Evolutionary conservation across 2,888 invertebrate genomes (phyloP).

Genomic region (Anthophora plumipes): DNA sequence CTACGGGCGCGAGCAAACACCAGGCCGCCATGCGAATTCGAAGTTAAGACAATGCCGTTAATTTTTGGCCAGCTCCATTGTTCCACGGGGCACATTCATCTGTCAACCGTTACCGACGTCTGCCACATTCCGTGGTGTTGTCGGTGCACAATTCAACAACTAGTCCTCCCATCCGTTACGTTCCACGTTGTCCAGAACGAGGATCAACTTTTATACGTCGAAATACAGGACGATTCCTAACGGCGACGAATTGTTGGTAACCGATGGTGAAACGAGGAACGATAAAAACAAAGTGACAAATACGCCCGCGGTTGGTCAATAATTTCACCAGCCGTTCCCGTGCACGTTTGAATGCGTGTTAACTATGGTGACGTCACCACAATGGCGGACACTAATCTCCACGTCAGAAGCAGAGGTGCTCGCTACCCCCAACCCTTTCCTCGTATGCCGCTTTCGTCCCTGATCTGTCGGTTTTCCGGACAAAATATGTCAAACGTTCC

Average conservation of each 20-base stretch:
- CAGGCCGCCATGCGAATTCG: conserved; percentile 74
- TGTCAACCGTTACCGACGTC: conserved; percentile 80
- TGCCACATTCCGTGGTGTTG: conserved; percentile 59
- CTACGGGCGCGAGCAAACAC: conserved; percentile 68
- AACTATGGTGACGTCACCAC: conserved; percentile 84
- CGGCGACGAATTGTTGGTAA: not conserved
- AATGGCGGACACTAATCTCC: conserved; percentile 85
- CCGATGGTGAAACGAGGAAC: not conserved
- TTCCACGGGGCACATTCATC: conserved; percentile 82
- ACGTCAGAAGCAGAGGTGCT: conserved; percentile 84
- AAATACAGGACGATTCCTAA: not conserved
- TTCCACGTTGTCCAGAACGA: conserved; percentile 2
- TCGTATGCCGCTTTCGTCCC: conserved; percentile 73
- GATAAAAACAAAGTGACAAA: not conserved
- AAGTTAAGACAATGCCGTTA: conserved; percentile 84
- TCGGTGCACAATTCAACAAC: conserved; percentile 41
- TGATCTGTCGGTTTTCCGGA: conserved; percentile 83
- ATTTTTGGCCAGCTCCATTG: conserved; percentile 84
- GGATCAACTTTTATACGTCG: not conserved
- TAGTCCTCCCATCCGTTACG: conserved; percentile 38
- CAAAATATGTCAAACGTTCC: conserved; percentile 84
- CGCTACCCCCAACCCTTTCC: conserved; percentile 68
- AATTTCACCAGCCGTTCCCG: conserved; percentile 62
- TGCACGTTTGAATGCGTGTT: conserved; percentile 82
- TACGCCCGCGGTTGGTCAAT: conserved; percentile 63